phyloP scores from a whole-genome alignment of 2,797 vertebrate species.

The Argya squamiceps region DNA sequence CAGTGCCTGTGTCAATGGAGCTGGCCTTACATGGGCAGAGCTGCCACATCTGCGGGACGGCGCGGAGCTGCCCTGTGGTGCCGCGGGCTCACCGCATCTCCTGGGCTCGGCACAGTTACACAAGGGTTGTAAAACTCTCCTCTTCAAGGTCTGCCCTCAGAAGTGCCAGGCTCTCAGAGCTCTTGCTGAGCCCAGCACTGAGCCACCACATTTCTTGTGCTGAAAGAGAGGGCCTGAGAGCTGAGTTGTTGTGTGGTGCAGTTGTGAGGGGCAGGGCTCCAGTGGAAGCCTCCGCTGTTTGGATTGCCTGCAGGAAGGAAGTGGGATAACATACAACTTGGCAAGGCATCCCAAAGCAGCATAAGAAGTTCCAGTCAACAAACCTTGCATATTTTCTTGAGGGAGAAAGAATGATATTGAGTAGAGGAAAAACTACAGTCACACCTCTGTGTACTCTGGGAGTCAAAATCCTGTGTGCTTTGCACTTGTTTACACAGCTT shows the following conservation, averaged over 20 bases:
- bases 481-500: neutral
- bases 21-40: neutral
- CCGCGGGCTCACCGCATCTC: accelerated
- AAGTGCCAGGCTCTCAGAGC: neutral
- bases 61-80: accelerated
- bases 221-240: neutral
- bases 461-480: slow-evolving; percentile 22
- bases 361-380: neutral
- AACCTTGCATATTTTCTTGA: neutral
- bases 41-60: neutral
- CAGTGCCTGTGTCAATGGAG: neutral
- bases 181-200: neutral
- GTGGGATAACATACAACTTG: neutral
- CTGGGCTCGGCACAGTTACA: neutral
- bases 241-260: neutral
- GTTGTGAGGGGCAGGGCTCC: neutral
- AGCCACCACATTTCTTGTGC: neutral
- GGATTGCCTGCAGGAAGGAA: slow-evolving; percentile 33
- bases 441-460: slow-evolving; percentile 19
- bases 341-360: neutral
- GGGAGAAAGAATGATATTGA: neutral
- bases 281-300: slow-evolving; percentile 17
- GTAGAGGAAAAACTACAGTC: neutral
- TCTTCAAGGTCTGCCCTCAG: neutral
- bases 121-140: neutral